Evolutionary conservation across 1,140 invertebrate species (phyloP).

Genomic region (Neuroterus valhalla): DNA sequence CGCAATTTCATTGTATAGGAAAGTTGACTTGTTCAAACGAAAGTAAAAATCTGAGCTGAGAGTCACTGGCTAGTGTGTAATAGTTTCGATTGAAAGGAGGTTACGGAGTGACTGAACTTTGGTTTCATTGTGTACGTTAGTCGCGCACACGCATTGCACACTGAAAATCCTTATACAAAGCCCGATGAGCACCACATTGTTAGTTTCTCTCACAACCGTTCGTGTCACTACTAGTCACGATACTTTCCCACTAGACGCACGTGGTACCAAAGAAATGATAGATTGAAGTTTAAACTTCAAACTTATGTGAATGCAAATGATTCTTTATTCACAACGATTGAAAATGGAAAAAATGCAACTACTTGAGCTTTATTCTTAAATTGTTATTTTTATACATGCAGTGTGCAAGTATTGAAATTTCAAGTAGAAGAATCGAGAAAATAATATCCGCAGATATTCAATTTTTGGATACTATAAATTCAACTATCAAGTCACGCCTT

Average conservation of each 20-base stretch:
- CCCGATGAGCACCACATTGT: constrained; percentile 24
- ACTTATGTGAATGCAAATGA: too few relatives aligned
- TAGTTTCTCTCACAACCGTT: constrained; percentile 39
- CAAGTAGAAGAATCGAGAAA: too few relatives aligned
- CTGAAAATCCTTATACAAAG: not conserved
- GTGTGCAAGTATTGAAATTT: too few relatives aligned
- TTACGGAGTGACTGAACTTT: constrained; percentile 76
- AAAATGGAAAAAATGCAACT: too few relatives aligned
- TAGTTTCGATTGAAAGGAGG: constrained; percentile 77
- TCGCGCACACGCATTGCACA: constrained; percentile 46
- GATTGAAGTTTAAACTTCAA: too few relatives aligned
- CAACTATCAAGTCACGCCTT: too few relatives aligned
- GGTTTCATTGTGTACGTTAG: constrained; percentile 60
- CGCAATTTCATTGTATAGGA: constrained; percentile 56
- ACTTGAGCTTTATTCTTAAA: too few relatives aligned
- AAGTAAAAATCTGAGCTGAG: constrained; percentile 71
- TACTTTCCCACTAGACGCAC: not conserved
- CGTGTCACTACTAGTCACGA: constrained; percentile 48
- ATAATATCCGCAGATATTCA: too few relatives aligned
- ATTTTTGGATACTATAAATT: too few relatives aligned
- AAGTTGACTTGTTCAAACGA: constrained; percentile 62
- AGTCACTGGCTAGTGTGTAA: constrained; percentile 74
- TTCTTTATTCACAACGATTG: too few relatives aligned
- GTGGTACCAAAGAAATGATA: too few relatives aligned
- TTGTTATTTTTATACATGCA: too few relatives aligned